Percentiles rank a stretch among this genome's conserved stretches.
phyloP scores from a whole-genome alignment of 1,140 invertebrate genomes.

The Drosophila persimilis region DNA sequence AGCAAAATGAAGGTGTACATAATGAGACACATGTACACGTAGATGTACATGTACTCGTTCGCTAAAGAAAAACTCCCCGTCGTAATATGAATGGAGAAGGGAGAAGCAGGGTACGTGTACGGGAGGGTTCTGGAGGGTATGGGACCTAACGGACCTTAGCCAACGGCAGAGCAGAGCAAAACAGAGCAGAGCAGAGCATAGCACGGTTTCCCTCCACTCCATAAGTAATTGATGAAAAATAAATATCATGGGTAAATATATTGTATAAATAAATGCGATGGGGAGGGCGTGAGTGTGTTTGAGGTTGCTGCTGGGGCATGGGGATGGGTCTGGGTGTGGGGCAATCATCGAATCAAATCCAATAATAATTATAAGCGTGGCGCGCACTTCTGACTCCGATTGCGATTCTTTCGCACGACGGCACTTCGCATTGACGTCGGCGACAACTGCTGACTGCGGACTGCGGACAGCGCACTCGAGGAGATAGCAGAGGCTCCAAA shows the following conservation, averaged over 20 bases:
- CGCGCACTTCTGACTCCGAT: constrained; percentile 45
- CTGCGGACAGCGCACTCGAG: not conserved
- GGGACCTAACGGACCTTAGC: constrained; percentile 2
- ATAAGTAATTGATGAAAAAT: constrained; percentile 43
- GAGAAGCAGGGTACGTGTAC: not conserved
- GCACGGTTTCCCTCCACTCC: not conserved
- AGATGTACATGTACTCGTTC: constrained; percentile 2
- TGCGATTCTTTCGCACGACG: constrained; percentile 44
- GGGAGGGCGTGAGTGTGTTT: not conserved
- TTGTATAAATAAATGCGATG: constrained; percentile 11
- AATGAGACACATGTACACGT: constrained; percentile 30
- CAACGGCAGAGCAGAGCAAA: not conserved
- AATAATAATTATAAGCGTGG: constrained; percentile 67
- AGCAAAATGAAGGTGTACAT: constrained; percentile 32
- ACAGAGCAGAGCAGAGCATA: not conserved
- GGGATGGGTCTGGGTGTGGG: not conserved
- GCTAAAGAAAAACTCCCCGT: constrained; percentile 35
- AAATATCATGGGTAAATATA: constrained; percentile 34
- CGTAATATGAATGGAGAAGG: not conserved
- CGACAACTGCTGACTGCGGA: not conserved
- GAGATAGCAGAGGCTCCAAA: constrained; percentile 19
- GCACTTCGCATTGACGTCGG: constrained; percentile 55
- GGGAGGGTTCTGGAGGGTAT: not conserved
- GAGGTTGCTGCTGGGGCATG: not conserved
- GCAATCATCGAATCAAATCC: constrained; percentile 57